Evolutionary conservation across 2,113 vertebrate species (phyloP).

Genomic region (Cariama cristata): DNA sequence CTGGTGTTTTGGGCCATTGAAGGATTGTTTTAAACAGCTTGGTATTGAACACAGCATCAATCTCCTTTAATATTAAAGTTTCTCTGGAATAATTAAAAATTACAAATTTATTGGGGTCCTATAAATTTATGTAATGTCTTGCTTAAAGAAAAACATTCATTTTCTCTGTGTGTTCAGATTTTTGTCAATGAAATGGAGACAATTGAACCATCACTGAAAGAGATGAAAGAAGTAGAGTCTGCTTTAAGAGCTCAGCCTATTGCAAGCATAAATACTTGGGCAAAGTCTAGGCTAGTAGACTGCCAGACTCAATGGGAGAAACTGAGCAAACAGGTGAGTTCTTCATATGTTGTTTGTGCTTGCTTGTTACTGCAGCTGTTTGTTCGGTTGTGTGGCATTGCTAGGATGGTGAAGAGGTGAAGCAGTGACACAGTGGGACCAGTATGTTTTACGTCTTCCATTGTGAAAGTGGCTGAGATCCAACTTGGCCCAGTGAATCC

Average conservation of each 20-base stretch:
- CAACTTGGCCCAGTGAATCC: not conserved
- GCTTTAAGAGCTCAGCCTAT: conserved; percentile 79
- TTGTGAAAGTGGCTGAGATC: not conserved
- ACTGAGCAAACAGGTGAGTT: conserved; percentile 88
- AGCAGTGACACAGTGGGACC: not conserved
- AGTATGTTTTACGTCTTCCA: not conserved
- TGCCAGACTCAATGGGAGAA: conserved; percentile 83
- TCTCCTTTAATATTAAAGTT: not conserved
- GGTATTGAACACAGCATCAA: not conserved
- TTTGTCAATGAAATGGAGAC: conserved; percentile 82
- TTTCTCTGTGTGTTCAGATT: conserved; percentile 73
- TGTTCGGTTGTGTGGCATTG: not conserved
- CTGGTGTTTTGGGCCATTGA: not conserved
- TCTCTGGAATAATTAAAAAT: not conserved
- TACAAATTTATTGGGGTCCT: not conserved
- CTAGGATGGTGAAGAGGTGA: not conserved
- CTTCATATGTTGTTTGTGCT: not conserved
- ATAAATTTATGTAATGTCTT: not conserved
- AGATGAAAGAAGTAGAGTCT: conserved; percentile 86
- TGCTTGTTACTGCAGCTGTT: not conserved
- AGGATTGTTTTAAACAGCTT: not conserved
- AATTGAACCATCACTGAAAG: conserved; percentile 85
- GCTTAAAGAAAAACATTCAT: not conserved
- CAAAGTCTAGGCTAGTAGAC: conserved; percentile 79
- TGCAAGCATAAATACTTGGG: conserved; percentile 80